Conservation (phyloP, 2,888 invertebrate species). For the Drosophila prostipennis region DNA sequence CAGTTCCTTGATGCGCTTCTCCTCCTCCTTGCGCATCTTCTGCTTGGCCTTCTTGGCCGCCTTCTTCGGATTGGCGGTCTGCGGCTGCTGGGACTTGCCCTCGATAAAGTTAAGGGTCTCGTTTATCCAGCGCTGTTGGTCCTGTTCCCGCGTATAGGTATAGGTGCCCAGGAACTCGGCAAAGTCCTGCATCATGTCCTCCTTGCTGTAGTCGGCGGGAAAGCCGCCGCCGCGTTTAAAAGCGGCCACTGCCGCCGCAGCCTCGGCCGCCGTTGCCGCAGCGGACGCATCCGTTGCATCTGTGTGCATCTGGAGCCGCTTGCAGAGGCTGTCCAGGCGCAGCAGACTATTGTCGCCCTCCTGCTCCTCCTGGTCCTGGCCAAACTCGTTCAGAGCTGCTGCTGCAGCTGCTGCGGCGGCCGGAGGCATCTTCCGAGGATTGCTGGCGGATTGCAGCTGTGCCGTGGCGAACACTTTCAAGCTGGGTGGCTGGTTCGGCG, state of each 20-base stretch:
- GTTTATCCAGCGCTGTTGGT: constrained; percentile 82
- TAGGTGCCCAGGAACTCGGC: constrained; percentile 78
- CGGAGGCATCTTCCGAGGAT: constrained; percentile 35
- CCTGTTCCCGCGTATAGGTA: constrained; percentile 44
- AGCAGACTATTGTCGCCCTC: constrained; percentile 79
- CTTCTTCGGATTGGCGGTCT: constrained; percentile 82
- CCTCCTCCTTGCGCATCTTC: constrained; percentile 83
- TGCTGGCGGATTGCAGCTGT: constrained; percentile 59
- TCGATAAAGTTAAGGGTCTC: constrained; percentile 83
- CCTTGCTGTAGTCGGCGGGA: constrained; percentile 63
- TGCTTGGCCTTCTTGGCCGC: constrained; percentile 84
- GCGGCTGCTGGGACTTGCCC: constrained; percentile 78
- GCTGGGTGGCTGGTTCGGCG: constrained; percentile 51
- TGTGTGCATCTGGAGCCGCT: constrained; percentile 76
- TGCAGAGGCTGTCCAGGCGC: constrained; percentile 79
- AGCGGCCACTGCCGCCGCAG: constrained; percentile 41
- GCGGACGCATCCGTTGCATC: constrained; percentile 36
- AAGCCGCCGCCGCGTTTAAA: constrained; percentile 38
- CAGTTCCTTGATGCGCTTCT: constrained; percentile 82
- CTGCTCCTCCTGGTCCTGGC: constrained; percentile 53
- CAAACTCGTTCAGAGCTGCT: constrained; percentile 57
- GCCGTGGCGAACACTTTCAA: constrained; percentile 66
- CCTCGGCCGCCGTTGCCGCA: constrained; percentile 35
- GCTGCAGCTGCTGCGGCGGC: constrained; percentile 52
- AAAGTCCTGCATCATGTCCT: constrained; percentile 81